Conservation (phyloP, 2,113 vertebrate species). For the Colinus virginianus region DNA sequence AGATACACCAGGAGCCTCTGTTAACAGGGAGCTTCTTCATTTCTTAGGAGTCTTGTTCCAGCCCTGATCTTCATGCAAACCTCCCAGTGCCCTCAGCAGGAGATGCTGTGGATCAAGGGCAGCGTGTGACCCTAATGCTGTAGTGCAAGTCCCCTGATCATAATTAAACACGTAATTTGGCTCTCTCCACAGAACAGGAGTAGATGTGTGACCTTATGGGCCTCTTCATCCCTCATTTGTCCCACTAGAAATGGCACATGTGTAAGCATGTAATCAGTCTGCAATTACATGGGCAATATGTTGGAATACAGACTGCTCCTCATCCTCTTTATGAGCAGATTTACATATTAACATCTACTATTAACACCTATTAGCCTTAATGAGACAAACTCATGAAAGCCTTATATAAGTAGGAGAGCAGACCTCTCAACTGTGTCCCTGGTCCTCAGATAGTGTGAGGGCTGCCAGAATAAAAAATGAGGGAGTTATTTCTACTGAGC, state of each 20-base stretch:
- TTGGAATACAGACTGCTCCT: background rate
- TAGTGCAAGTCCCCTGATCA: background rate
- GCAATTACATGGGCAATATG: constrained; percentile 17
- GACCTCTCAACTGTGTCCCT: background rate
- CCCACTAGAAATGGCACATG: background rate
- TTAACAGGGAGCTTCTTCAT: background rate
- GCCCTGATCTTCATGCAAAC: constrained; percentile 31
- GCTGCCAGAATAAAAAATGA: background rate
- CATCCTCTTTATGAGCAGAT: background rate
- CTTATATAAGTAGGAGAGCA: background rate
- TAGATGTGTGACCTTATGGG: background rate
- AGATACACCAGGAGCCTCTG: background rate
- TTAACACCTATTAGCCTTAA: constrained; percentile 13
- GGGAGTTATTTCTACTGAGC: background rate
- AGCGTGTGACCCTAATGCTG: background rate
- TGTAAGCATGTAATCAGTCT: background rate
- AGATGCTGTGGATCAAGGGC: background rate
- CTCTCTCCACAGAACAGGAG: background rate
- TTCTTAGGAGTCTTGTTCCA: background rate
- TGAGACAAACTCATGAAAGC: background rate
- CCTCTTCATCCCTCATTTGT: constrained; percentile 16
- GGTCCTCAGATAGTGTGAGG: background rate
- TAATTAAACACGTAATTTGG: constrained; percentile 11
- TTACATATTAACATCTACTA: constrained; percentile 21
- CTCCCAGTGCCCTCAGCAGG: constrained; percentile 2